Evolutionary conservation across 2,888 invertebrate genomes (phyloP), one percentile per base, ranked within the genome.

Genomic region (Dysmachus trigonus): DNA sequence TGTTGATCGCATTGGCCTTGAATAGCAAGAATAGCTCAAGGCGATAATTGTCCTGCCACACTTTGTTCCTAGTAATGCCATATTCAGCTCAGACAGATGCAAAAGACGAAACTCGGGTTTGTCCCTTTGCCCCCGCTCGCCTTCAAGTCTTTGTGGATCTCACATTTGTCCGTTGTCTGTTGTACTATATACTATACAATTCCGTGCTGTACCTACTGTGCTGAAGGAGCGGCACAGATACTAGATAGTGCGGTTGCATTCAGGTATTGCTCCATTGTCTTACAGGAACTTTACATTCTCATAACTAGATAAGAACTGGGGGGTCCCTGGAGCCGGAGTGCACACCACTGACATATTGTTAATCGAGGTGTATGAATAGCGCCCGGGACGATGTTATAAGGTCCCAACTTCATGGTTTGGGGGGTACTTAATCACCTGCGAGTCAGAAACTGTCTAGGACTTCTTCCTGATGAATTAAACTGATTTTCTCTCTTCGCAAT

Each of bases 401-500:
- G 31, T 4, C 38, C 38, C 10, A 31, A n/a, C 18, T 22, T 15
- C 38, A 33, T 62, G 62, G 33, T 81, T 53, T 31, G 22, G 33
- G 81, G 81, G 62, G 62, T 18, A 81, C 35, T 53, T 81, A 81
- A 81, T 81, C 81, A 81, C 81, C 53, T 81, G 22, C 31, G 31
- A 81, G 53, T 33, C 47, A 35, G 53, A 81, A 35, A 81, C 22
- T 81, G 27, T 51, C 30, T 33, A 13, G 7, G 62, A 33, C 53
- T 53, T 81, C 53, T 30, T 81, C 81, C 47, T 53, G 81, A 81
- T 81, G 81, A 81, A 81, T 81, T 81, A 31, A 81, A 81, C 47
- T 81, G 81, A 81, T 62, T 81, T 81, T 81, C 53, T 33, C 62
- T 62, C 18, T 53, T n/a, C n/a, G 53, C 53, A 81, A 53, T 33